These are phyloP conservation scores for Tragelaphus strepsiceros DNA, from an alignment of 2,113 vertebrate genomes.

Conservation along the genomic window DNA sequence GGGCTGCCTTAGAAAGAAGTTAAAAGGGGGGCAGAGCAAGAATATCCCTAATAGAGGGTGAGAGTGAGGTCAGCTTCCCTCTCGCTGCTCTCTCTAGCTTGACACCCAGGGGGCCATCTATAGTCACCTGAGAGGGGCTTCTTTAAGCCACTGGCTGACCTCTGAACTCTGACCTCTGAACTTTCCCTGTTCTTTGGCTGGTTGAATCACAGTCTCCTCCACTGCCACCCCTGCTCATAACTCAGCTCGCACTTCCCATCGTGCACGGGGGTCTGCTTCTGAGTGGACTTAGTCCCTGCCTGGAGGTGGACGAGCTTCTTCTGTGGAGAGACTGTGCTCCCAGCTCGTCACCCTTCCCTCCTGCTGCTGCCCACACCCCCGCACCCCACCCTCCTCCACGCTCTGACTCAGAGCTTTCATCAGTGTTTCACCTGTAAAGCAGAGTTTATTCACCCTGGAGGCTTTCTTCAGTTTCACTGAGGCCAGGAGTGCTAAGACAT, in stretches of 20 bases:
- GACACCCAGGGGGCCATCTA: no score
- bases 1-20: background rate
- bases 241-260: background rate
- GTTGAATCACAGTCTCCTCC: background rate
- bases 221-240: rapidly evolving
- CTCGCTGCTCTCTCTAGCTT: background rate
- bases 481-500: background rate
- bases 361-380: background rate
- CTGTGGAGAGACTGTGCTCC: background rate
- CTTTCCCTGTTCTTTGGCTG: background rate
- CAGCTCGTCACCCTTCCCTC: background rate
- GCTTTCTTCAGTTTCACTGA: background rate
- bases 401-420: background rate
- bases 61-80: background rate
- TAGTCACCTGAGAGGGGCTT: background rate
- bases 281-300: background rate
- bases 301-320: background rate
- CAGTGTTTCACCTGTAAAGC: background rate
- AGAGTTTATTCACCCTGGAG: background rate
- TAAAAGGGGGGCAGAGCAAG: rapidly evolving
- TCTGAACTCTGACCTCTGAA: background rate
- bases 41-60: background rate
- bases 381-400: no score
- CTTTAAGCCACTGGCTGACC: background rate
- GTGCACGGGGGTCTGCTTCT: rapidly evolving